Conservation (phyloP, 2,113 vertebrate genomes). For the Datnioides undecimradiatus region DNA sequence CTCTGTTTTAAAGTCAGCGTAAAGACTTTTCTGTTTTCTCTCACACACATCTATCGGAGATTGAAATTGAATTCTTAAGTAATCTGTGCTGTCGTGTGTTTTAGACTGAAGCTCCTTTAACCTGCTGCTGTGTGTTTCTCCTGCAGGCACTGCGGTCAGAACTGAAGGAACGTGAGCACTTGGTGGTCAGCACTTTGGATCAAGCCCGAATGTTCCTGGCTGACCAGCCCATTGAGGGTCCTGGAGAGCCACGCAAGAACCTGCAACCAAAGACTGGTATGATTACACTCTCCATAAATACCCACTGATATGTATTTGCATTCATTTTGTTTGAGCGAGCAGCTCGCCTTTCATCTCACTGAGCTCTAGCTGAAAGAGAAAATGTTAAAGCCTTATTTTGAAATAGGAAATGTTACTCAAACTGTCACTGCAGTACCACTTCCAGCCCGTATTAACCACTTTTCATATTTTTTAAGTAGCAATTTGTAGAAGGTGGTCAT, state of each 20-base stretch:
- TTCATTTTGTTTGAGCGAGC: background rate
- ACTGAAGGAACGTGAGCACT: constrained; percentile 91
- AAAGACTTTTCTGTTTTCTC: too few relatives aligned
- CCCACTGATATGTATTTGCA: background rate
- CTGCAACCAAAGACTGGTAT: constrained; percentile 91
- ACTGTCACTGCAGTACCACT: background rate
- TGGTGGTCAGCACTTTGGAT: constrained; percentile 90
- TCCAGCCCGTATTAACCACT: background rate
- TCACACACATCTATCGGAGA: background rate
- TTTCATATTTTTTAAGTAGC: too few relatives aligned
- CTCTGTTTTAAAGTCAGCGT: background rate
- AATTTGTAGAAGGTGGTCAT: too few relatives aligned
- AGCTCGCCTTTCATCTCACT: background rate
- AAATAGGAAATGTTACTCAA: background rate
- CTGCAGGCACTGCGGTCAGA: constrained; percentile 89
- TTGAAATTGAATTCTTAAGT: background rate
- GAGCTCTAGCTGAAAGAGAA: background rate
- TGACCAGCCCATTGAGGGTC: constrained; percentile 96
- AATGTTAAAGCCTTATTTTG: background rate
- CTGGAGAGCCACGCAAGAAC: constrained; percentile 93
- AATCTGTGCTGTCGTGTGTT: background rate
- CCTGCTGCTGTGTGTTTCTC: background rate
- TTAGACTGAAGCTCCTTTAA: background rate
- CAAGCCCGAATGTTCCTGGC: constrained; percentile 95
- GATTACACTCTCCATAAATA: constrained; percentile 16